Conservation (phyloP, 2,113 vertebrate species). For the Glaucomys volans region DNA sequence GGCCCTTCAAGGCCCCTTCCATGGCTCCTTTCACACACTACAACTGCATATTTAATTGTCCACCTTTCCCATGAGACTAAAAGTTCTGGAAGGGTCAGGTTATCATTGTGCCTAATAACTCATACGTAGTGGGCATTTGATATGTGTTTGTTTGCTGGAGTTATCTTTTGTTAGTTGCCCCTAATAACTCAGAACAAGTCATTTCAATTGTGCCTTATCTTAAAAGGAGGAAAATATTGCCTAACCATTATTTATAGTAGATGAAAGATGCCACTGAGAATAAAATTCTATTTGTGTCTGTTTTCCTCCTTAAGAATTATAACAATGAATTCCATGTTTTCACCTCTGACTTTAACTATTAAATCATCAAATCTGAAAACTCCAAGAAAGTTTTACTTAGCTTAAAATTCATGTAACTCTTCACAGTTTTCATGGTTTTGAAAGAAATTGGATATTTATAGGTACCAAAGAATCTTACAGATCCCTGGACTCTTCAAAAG, state of each 20-base stretch:
- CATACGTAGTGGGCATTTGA: neutral
- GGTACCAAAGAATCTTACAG: neutral
- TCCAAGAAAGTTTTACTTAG: conserved; percentile 3
- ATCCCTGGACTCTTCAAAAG: neutral
- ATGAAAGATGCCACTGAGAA: neutral
- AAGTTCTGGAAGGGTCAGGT: neutral
- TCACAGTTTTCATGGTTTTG: neutral
- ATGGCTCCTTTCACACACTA: neutral
- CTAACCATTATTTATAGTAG: conserved; percentile 8
- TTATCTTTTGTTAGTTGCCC: conserved; percentile 20
- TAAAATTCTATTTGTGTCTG: neutral
- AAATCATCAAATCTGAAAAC: conserved; percentile 35
- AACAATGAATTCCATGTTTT: conserved; percentile 39
- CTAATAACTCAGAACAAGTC: neutral
- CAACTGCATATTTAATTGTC: neutral
- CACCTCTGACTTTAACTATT: neutral
- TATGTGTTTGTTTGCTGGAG: conserved; percentile 7
- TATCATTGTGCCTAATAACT: neutral
- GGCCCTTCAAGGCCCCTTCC: neutral
- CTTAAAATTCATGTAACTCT: neutral
- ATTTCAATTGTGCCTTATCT: conserved; percentile 18
- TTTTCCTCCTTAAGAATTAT: conserved; percentile 27
- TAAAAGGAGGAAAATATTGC: conserved; percentile 17
- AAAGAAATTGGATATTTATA: neutral
- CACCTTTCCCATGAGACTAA: neutral